Evolutionary conservation across 2,797 vertebrate species (phyloP), one percentile per base, ranked within the genome.

Genomic region (Chiroxiphia lanceolata): DNA sequence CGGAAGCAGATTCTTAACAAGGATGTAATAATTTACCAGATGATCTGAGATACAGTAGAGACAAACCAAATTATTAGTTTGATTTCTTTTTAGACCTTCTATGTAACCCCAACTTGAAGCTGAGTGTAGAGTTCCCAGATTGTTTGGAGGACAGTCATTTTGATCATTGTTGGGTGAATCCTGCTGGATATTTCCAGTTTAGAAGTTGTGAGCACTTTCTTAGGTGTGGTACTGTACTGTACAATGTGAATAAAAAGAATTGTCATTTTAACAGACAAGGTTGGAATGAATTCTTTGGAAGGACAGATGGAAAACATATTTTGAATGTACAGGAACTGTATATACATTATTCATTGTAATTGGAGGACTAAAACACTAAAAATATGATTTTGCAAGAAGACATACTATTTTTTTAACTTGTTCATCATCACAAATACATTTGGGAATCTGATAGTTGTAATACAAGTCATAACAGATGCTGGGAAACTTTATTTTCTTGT

Each of bases 381-480:
- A 95, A 70, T 91, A 90, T 1, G 11, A 72, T 83, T 92, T 82
- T 88, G 87, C 83, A 93, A 91, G 90, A 89, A 88, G 77, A 64
- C 47, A 23, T 81, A 92, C 78, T 92, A 42, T 92, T 91, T 95
- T 95, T 95, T 87, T 51, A 64, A 91, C 68, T 64, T 86, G 45
- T 82, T 90, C 92, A 95, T 96, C 82, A 83, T 65, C 65, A 48
- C 59, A 89, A 92, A 95, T 96, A 82, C 90, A 85, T 95, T 94
- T 93, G 65, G 90, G 94, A 96, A 68, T 85, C 74, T 78, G 85
- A 93, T 89, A 92, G 84, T 92, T 92, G 82, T 92, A 92, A 76
- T 68, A 85, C 86, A 96, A 95, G 67, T 94, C 89, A 60, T 95
- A 96, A 91, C 94, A 96, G 95, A 97, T 95, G 92, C 89, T 88